Conservation (phyloP, 2,888 invertebrate species). For the Eupithecia exiguata region DNA sequence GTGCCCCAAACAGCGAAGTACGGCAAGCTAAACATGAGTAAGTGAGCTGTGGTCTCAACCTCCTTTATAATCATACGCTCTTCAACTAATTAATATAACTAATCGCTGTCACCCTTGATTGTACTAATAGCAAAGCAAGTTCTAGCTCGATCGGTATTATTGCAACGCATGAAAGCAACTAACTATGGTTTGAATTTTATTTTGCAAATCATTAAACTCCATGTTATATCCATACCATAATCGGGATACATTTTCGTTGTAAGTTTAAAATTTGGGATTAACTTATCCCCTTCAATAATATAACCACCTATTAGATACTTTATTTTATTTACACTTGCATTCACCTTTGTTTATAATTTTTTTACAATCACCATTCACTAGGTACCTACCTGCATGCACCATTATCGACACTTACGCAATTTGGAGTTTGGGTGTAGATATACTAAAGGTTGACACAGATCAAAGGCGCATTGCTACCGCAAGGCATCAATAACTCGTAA, state of each 20-base stretch:
- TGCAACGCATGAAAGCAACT: slow-evolving; percentile 72
- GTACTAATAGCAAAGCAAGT: slow-evolving; percentile 71
- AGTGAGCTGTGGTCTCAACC: slow-evolving; percentile 84
- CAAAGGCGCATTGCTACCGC: no score
- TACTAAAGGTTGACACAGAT: background rate
- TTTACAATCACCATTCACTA: background rate
- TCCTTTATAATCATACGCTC: slow-evolving; percentile 76
- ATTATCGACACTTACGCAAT: background rate
- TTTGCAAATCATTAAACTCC: slow-evolving; percentile 56
- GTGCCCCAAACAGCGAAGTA: slow-evolving; percentile 82
- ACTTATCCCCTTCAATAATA: background rate
- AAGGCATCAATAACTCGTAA: no score
- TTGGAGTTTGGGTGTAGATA: background rate
- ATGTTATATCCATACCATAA: slow-evolving; percentile 29
- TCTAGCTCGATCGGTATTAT: slow-evolving; percentile 67
- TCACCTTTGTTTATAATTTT: background rate
- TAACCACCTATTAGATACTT: background rate
- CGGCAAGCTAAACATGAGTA: slow-evolving; percentile 80
- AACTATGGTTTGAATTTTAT: slow-evolving; percentile 60
- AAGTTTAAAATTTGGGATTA: background rate
- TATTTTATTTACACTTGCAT: background rate
- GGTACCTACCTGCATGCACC: no score
- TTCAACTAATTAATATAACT: slow-evolving; percentile 71
- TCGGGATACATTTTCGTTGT: slow-evolving; percentile 57
- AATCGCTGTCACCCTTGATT: slow-evolving; percentile 75